Conservation (phyloP, 2,797 vertebrate species). For the Acanthopagrus latus region DNA sequence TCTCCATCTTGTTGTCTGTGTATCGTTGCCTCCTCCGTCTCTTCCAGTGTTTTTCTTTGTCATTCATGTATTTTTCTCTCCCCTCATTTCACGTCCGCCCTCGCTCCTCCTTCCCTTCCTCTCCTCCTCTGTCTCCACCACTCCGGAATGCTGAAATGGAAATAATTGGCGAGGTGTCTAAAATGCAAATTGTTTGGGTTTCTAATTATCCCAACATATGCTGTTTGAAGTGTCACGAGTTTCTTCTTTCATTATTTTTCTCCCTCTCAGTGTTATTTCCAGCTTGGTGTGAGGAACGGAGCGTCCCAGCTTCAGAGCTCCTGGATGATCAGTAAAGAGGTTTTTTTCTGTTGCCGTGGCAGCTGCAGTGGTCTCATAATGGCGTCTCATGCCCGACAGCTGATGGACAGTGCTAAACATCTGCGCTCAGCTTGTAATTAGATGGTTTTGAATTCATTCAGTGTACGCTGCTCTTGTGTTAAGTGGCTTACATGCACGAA, state of each 20-base stretch:
- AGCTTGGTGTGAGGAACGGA: conserved; percentile 7
- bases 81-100: neutral
- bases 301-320: conserved; percentile 3
- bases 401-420: conserved; percentile 57
- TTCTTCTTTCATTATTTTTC: conserved; percentile 1
- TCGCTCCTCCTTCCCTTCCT: neutral
- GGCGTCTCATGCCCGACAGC: conserved; percentile 47
- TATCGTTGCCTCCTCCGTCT: neutral
- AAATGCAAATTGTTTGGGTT: conserved; percentile 68
- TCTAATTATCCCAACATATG: conserved; percentile 72
- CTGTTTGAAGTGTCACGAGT: conserved; percentile 60
- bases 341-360: conserved; percentile 28
- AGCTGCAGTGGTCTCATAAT: conserved; percentile 35
- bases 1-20: neutral
- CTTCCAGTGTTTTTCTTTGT: neutral
- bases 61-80: neutral
- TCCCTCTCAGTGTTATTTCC: conserved; percentile 16
- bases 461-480: conserved; percentile 24
- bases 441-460: conserved; percentile 14
- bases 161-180: conserved; percentile 67
- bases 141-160: conserved; percentile 41
- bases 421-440: conserved; percentile 53
- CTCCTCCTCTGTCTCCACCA: neutral
- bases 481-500: conserved; percentile 15
- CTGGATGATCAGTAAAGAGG: conserved; percentile 23